Evolutionary conservation across 2,797 vertebrate species (phyloP).

Genomic region (Psittacula echo): DNA sequence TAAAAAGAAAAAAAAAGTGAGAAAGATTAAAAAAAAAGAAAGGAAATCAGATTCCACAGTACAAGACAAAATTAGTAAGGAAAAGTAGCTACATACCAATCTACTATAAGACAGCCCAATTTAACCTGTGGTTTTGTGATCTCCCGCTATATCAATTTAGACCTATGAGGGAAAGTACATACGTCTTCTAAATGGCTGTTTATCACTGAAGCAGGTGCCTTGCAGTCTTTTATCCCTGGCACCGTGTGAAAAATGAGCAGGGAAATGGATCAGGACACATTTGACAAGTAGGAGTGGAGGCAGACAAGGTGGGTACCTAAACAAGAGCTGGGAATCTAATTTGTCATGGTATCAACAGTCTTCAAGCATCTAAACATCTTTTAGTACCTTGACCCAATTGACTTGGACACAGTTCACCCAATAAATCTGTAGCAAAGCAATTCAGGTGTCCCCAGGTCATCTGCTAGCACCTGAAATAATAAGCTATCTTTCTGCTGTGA

Average conservation of each 20-base stretch:
- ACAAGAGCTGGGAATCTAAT: not conserved
- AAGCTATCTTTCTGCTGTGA: not conserved
- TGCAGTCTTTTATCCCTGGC: not conserved
- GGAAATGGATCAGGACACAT: slow-evolving; percentile 25
- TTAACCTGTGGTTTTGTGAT: not conserved
- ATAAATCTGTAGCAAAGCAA: slow-evolving; percentile 5
- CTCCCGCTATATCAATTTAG: not conserved
- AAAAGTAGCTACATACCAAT: not conserved
- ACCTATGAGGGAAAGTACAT: not conserved
- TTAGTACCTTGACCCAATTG: not conserved
- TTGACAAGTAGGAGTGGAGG: not conserved
- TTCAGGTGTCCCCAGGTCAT: not conserved
- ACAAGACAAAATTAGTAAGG: not conserved
- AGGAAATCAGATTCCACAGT: not conserved
- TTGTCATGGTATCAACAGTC: slow-evolving; percentile 5
- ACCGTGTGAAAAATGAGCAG: not conserved
- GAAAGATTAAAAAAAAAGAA: not conserved
- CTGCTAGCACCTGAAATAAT: not conserved
- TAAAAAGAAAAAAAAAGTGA: not conserved
- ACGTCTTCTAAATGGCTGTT: not conserved
- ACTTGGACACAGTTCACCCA: not conserved
- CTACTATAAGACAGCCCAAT: not conserved
- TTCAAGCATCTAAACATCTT: slow-evolving; percentile 2
- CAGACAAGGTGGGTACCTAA: not conserved
- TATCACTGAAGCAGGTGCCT: not conserved